Evolutionary conservation across 2,797 vertebrate genomes (phyloP).

Genomic region (Schizopygopsis pylzovi): DNA sequence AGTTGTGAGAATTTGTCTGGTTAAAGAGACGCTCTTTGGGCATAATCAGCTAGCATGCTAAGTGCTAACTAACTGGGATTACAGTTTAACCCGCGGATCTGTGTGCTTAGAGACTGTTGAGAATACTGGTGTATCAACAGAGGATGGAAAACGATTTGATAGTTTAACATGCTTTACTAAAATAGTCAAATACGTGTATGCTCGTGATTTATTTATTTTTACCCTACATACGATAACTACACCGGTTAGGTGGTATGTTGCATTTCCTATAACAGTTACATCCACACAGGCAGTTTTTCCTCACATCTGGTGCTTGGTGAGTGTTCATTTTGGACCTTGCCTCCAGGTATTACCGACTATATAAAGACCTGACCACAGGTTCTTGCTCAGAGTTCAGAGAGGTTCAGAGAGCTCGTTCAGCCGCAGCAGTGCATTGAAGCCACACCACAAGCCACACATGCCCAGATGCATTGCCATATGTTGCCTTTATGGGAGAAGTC

Average conservation of each 20-base stretch:
- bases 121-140: not conserved
- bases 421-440: conserved; percentile 51
- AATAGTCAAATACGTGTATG: not conserved
- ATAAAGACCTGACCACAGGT: conserved; percentile 41
- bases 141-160: not conserved
- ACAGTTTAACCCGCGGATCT: not conserved
- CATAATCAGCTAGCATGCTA: not conserved
- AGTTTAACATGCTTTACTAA: not conserved
- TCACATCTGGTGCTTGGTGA: not conserved
- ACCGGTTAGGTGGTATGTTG: not conserved
- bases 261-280: not conserved
- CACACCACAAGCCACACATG: conserved; percentile 43
- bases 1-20: not conserved
- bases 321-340: not conserved
- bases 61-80: conserved; percentile 32
- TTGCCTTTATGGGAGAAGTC: conserved; percentile 16
- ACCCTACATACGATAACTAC: not conserved
- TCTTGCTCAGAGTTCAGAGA: conserved; percentile 41
- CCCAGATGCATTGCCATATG: conserved; percentile 11
- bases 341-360: conserved; percentile 25
- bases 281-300: not conserved
- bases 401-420: conserved; percentile 36
- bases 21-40: not conserved
- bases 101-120: not conserved
- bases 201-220: not conserved